Conservation (phyloP, 2,113 vertebrate genomes). For the Cercocebus atys region DNA sequence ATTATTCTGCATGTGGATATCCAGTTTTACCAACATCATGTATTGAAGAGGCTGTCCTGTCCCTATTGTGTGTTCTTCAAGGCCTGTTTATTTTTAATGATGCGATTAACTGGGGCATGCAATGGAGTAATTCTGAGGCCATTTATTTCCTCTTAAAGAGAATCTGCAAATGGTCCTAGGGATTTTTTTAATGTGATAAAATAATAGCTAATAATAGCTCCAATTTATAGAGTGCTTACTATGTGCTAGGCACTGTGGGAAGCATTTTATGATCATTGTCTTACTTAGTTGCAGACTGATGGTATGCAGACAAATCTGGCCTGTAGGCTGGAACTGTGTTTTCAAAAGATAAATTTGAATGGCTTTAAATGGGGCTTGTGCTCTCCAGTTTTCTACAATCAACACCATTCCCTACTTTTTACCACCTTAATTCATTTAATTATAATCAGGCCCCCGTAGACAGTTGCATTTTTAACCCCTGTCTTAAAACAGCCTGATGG, state of each 20-base stretch:
- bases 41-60: not conserved
- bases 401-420: not conserved
- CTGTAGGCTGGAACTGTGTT: not conserved
- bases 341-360: not conserved
- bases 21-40: not conserved
- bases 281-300: slow-evolving; percentile 3
- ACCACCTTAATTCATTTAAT: not conserved
- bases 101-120: slow-evolving; percentile 41
- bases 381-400: not conserved
- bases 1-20: not conserved
- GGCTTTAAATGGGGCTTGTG: not conserved
- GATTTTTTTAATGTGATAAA: slow-evolving; percentile 47
- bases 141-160: slow-evolving; percentile 59
- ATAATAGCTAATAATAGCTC: slow-evolving; percentile 59
- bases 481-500: not conserved
- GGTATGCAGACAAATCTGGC: not conserved
- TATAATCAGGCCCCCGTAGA: not conserved
- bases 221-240: slow-evolving; percentile 50
- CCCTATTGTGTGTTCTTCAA: not conserved
- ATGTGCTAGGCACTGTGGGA: slow-evolving; percentile 1
- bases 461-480: not conserved
- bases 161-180: slow-evolving; percentile 43
- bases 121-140: slow-evolving; percentile 44
- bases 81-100: slow-evolving; percentile 51
- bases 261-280: slow-evolving; percentile 39